These are phyloP conservation scores for Himalopsyche anomala DNA, from an alignment of 2,888 invertebrate species.

Conservation along the genomic window DNA sequence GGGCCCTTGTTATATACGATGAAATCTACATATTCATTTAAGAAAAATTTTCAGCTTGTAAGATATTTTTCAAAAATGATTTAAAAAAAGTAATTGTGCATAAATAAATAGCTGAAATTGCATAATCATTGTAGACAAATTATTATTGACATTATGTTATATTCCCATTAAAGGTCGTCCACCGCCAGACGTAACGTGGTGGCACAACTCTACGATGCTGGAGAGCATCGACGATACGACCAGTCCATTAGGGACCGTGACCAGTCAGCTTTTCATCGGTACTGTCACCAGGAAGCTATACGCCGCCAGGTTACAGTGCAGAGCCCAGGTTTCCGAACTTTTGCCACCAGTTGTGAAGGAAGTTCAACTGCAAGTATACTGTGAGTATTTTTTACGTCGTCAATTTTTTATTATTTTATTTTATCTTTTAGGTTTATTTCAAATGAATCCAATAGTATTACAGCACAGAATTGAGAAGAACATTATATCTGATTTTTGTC, in stretches of 20 bases:
- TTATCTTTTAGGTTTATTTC: too few relatives aligned
- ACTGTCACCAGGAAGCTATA: conserved; percentile 84
- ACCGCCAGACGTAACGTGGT: conserved; percentile 89
- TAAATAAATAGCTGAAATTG: neutral
- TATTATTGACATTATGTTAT: too few relatives aligned
- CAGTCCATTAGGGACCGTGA: conserved; percentile 78
- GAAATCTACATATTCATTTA: too few relatives aligned
- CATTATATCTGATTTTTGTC: too few relatives aligned
- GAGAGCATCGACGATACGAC: conserved; percentile 85
- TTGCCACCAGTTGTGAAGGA: conserved; percentile 83
- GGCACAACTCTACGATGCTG: conserved; percentile 84
- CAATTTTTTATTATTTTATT: neutral
- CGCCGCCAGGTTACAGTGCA: conserved; percentile 86
- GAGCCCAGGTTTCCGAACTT: conserved; percentile 85
- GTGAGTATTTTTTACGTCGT: conserved; percentile 72
- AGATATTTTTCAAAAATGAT: too few relatives aligned
- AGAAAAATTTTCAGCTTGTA: too few relatives aligned
- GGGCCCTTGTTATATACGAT: too few relatives aligned
- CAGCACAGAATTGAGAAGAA: too few relatives aligned
- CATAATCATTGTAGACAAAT: neutral
- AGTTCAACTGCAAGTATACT: conserved; percentile 85
- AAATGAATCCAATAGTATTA: too few relatives aligned
- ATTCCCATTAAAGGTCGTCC: conserved; percentile 82
- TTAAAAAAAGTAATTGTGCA: too few relatives aligned
- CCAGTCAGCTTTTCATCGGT: conserved; percentile 86